Conservation (phyloP, 1,140 invertebrate species). For the Latrodectus geometricus region DNA sequence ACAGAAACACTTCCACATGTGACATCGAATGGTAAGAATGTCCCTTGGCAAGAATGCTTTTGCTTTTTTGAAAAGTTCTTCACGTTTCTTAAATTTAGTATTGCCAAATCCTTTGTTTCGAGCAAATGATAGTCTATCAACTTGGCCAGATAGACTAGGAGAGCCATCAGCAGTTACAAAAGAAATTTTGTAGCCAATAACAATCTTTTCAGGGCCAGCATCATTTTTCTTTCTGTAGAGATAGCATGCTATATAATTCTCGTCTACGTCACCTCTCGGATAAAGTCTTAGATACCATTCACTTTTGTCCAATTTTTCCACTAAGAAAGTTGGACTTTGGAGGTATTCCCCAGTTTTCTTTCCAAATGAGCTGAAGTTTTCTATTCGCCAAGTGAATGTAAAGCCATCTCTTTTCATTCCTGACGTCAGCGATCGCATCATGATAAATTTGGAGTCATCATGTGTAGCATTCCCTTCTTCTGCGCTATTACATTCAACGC, state of each 20-base stretch:
- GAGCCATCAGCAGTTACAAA: neutral
- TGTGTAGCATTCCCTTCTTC: neutral
- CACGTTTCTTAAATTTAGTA: slow-evolving; percentile 20
- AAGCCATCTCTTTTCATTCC: neutral
- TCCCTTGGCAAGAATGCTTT: neutral
- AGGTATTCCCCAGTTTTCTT: neutral
- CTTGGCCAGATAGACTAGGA: neutral
- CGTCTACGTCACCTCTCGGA: neutral
- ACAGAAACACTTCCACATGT: neutral
- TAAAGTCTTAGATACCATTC: slow-evolving; percentile 31
- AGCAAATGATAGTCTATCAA: neutral
- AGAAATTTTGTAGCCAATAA: slow-evolving; percentile 5
- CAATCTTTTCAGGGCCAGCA: neutral
- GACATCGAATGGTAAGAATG: slow-evolving; percentile 11
- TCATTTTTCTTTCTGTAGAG: neutral
- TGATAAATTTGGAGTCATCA: neutral
- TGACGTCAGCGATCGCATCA: neutral
- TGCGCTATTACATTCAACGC: neutral
- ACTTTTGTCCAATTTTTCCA: neutral
- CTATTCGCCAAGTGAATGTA: slow-evolving; percentile 21
- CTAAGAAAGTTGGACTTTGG: slow-evolving; percentile 4
- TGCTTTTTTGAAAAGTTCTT: neutral
- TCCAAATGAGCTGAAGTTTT: slow-evolving; percentile 18
- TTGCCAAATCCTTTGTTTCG: slow-evolving; percentile 12
- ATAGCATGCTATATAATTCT: slow-evolving; percentile 16